These are phyloP conservation scores for Morpho helenor DNA, from an alignment of 2,888 invertebrate species.

Conservation along the genomic window DNA sequence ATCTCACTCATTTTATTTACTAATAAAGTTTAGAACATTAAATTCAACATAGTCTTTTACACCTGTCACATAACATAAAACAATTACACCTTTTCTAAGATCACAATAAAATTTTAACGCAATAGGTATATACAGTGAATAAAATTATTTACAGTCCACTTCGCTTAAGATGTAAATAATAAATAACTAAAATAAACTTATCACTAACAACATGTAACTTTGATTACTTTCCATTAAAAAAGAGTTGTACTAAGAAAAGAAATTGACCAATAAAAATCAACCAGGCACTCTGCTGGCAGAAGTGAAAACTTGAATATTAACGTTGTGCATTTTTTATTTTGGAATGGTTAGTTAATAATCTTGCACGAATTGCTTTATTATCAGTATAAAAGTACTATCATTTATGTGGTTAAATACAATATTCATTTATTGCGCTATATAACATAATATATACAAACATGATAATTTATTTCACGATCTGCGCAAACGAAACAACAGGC, in stretches of 20 bases:
- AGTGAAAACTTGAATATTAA: not conserved
- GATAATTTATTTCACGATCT: no score
- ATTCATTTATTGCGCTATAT: no score
- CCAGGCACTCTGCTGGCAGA: not conserved
- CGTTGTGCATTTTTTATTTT: no score
- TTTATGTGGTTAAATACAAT: no score
- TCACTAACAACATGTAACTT: not conserved
- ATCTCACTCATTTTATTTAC: conserved; percentile 64
- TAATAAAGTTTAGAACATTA: conserved; percentile 58
- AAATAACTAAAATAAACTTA: conserved; percentile 36
- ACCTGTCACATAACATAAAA: conserved; percentile 31
- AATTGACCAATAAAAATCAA: not conserved
- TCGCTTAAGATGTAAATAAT: conserved; percentile 36
- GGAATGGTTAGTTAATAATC: no score
- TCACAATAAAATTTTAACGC: conserved; percentile 61
- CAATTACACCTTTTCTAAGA: conserved; percentile 47
- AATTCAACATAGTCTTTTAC: conserved; percentile 34
- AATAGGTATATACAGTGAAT: conserved; percentile 65
- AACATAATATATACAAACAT: no score
- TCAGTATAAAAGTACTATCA: no score
- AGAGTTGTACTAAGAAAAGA: conserved; percentile 2
- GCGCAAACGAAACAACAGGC: no score
- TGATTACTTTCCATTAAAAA: conserved; percentile 4
- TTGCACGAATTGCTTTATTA: no score
- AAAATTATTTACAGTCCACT: conserved; percentile 62